Evolutionary conservation across 2,888 invertebrate genomes (phyloP), one percentile per base, ranked within the genome.

Genomic region (Ichneumon xanthorius): DNA sequence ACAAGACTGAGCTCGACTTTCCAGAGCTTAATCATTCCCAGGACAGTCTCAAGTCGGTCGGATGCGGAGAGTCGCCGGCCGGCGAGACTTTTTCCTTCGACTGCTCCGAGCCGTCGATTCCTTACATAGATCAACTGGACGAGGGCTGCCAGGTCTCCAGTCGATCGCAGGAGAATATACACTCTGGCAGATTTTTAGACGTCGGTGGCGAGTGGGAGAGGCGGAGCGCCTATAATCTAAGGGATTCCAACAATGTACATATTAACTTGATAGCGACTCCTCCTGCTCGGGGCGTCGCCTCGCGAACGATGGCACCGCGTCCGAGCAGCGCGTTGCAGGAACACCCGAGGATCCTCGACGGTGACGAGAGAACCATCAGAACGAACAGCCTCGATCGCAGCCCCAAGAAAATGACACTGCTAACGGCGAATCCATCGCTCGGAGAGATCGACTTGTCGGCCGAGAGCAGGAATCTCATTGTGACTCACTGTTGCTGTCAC

Each of bases 51-150:
- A 87, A 88, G 71, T 87, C 71, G 14, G 71, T 55, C 68, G 75
- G 83, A 5, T 63, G 65, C 2, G 61, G 40, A 30, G 63, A 65
- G 4, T 65, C 68, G 5, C n/a, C 53, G 50, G 45, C 55, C 22
- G 70, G 72, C 68, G 65, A 77, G 16, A 53, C 61, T 19, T 68
- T 82, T 55, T 80, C 83, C 16, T 71, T 87, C 11, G 86, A 84
- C 30, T 80, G 76, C 55, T 16, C 16, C 14, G 87, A 87, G 67
- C 61, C 87, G 55, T 61, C 89, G 3, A 89, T 89, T 77, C 92
- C 92, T 2, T 92, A 90, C 19, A 92, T 92, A 45, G 92, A 92
- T 87, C 92, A 92, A 73, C 55, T 68, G 14, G 88, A 89, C 40
- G 87, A 88, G n/a, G 76, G 73, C 50, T 84, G 68, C n/a, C 79